phyloP scores from a whole-genome alignment of 2,113 vertebrate genomes.

The Lagopus muta region DNA sequence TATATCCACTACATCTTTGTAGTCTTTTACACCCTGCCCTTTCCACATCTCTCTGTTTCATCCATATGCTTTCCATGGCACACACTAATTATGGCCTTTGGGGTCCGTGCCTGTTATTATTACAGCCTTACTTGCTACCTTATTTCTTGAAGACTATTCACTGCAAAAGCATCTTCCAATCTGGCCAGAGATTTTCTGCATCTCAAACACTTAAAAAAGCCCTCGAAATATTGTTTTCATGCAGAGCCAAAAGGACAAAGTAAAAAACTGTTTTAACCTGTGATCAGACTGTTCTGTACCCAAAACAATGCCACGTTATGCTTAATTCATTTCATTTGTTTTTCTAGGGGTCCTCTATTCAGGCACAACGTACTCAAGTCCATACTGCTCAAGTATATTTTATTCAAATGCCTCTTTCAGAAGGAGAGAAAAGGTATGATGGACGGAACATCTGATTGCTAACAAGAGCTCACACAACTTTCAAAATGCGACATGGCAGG shows the following conservation, averaged over 20 bases:
- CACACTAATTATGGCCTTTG: not conserved
- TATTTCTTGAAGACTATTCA: not conserved
- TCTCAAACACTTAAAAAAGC: not conserved
- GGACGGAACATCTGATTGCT: not conserved
- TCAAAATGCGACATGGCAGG: conserved; percentile 10
- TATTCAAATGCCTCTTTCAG: conserved; percentile 54
- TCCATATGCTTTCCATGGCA: not conserved
- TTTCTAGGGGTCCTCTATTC: not conserved
- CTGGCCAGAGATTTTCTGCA: not conserved
- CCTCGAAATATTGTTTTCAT: not conserved
- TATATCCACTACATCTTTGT: not conserved
- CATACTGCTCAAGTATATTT: conserved; percentile 6
- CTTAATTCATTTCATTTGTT: not conserved
- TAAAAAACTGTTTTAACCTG: not conserved
- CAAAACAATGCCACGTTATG: not conserved
- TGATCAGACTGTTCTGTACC: not conserved
- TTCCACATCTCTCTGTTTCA: not conserved
- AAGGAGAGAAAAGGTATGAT: not conserved
- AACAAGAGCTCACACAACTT: conserved; percentile 46
- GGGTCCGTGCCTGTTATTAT: not conserved
- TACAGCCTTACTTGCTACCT: not conserved
- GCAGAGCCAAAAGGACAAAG: not conserved
- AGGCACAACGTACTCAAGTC: not conserved
- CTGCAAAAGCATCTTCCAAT: not conserved
- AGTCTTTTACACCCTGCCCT: not conserved